Percentiles rank a stretch among this genome's conserved stretches.
phyloP scores from a whole-genome alignment of 2,797 vertebrate species.

The Periophthalmus magnuspinnatus region DNA sequence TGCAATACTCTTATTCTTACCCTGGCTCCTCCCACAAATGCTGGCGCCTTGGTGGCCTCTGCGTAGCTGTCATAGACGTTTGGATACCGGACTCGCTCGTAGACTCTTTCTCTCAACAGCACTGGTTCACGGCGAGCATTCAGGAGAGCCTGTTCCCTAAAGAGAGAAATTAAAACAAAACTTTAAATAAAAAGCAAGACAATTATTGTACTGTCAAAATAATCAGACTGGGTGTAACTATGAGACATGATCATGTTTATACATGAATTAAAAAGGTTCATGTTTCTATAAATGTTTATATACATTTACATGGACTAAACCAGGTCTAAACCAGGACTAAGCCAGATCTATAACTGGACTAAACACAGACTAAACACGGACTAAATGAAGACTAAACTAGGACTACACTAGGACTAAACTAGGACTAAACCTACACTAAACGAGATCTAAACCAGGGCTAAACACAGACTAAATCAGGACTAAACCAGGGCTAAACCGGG shows the following conservation, averaged over 20 bases:
- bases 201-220: too few species aligned
- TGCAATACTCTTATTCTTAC: slow-evolving; percentile 63
- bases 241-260: too few species aligned
- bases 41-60: slow-evolving; percentile 88
- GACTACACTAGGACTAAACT: not conserved
- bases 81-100: slow-evolving; percentile 86
- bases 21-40: slow-evolving; percentile 94
- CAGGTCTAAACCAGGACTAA: not conserved
- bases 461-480: not conserved
- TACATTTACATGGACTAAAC: too few species aligned
- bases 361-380: not conserved
- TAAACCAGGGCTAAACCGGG: not conserved
- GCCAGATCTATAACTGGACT: not conserved
- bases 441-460: not conserved
- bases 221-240: too few species aligned
- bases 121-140: slow-evolving; percentile 83
- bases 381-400: not conserved
- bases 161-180: not conserved
- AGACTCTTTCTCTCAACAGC: slow-evolving; percentile 81
- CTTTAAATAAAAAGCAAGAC: not conserved
- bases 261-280: too few species aligned
- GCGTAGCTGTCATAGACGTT: slow-evolving; percentile 92
- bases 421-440: too few species aligned
- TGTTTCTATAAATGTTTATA: too few species aligned
- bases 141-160: slow-evolving; percentile 89